Evolutionary conservation across 1,140 invertebrate species (phyloP), one percentile per base, ranked within the genome.

Genomic region (Anastatus disparis): DNA sequence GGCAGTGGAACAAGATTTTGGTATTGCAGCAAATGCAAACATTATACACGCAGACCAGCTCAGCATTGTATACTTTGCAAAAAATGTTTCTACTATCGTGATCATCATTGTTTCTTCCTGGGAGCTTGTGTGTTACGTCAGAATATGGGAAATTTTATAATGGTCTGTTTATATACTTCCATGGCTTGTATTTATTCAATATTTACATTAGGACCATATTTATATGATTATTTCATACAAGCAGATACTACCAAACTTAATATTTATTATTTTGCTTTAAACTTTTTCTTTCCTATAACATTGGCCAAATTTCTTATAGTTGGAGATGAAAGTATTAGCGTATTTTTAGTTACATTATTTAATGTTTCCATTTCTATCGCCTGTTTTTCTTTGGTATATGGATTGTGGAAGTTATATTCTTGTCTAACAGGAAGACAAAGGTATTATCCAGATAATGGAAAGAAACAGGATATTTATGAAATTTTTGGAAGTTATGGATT

Each of bases 41-140:
- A 46, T 46, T 81, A 81, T 26, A 80, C 77, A 31, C 74, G 70
- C 12, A 77, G 74, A 55, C 77, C 79, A 0, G 75, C 79, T 0
- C 74, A 78, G 17, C 81, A 82, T 48, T 82, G 81, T 22, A 3
- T 48, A 8, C 64, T 69, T 8, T 82, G 81, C n/a, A 73, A 63
- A 24, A 81, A 80, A 26, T 82, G 81, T 50, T 82, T 75, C 29
- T 79, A 82, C 42, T 78, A 73, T 70, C 70, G 74, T 24, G 78
- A 81, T 63, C 79, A 82, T 63, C 81, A 82, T 55, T 82, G 81
- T 53, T 80, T 79, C 46, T 80, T 82, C 26, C 56, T 82, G 20
- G 79, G 81, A 52, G 72, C 70, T 22, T 82, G 81, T 27, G 68
- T 82, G 31, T 20, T 80, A 31, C 70, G 74, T 7, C 75, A 78